Percentiles rank a stretch among this genome's conserved stretches.
These are phyloP conservation scores for Mellilla xanthometata DNA, from an alignment of 2,888 invertebrate genomes.

Conservation along the genomic window DNA sequence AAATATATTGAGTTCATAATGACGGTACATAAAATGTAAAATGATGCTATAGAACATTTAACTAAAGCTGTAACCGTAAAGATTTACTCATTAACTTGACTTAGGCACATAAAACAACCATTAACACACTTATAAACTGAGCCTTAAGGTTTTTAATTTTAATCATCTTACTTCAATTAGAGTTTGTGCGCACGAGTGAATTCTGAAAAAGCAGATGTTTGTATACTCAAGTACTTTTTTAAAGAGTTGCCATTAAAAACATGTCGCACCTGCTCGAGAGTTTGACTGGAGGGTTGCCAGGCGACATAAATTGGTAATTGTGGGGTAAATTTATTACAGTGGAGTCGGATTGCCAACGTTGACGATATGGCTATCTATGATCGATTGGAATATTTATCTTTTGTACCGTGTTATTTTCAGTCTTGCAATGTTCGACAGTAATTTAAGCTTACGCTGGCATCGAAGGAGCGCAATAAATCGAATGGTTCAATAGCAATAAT, in stretches of 20 bases:
- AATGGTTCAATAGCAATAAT: constrained; percentile 14
- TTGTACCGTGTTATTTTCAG: neutral
- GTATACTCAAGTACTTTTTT: constrained; percentile 31
- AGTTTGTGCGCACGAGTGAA: constrained; percentile 61
- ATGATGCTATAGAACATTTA: neutral
- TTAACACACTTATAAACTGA: constrained; percentile 10
- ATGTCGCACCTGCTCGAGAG: constrained; percentile 62
- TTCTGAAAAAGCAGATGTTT: constrained; percentile 77
- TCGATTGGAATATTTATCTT: neutral
- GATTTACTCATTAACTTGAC: constrained; percentile 20
- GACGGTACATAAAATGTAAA: too few relatives aligned
- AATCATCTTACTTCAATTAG: constrained; percentile 46
- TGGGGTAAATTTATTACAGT: constrained; percentile 29
- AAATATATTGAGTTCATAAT: too few relatives aligned
- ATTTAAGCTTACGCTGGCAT: constrained; percentile 1
- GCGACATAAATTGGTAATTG: constrained; percentile 32
- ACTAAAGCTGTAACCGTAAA: neutral
- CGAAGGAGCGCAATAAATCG: constrained; percentile 10
- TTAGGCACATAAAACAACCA: constrained; percentile 3
- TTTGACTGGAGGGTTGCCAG: constrained; percentile 44
- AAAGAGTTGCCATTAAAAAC: constrained; percentile 61
- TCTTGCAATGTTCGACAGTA: neutral
- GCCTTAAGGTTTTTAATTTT: constrained; percentile 5
- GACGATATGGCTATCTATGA: constrained; percentile 2
- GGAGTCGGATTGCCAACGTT: constrained; percentile 7